Evolutionary conservation across 2,113 vertebrate genomes (phyloP).

Genomic region (Archilochus colubris): DNA sequence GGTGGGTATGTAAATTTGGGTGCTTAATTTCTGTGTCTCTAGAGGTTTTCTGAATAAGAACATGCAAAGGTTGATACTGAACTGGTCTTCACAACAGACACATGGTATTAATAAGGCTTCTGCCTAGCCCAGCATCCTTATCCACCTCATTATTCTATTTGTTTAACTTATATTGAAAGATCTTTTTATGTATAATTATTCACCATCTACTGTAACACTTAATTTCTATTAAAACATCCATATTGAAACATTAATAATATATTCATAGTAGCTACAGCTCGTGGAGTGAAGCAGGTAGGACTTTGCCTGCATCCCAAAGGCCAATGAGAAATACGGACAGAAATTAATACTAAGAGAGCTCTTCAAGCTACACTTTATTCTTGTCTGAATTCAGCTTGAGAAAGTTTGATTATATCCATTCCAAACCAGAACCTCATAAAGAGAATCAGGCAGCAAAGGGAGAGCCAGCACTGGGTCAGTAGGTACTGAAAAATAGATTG

Average conservation of each 20-base stretch:
- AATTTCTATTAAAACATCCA: not conserved
- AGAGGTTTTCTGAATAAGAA: not conserved
- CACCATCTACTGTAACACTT: not conserved
- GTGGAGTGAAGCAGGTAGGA: not conserved
- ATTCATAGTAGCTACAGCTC: not conserved
- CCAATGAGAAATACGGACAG: not conserved
- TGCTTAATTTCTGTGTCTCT: not conserved
- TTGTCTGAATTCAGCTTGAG: not conserved
- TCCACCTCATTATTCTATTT: not conserved
- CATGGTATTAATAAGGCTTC: not conserved
- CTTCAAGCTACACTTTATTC: not conserved
- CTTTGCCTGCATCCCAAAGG: not conserved
- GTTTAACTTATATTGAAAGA: not conserved
- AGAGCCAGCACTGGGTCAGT: conserved; percentile 63
- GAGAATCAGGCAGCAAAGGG: conserved; percentile 33
- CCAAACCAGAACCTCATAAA: not conserved
- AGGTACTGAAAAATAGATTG: conserved; percentile 46
- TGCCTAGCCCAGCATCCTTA: not conserved
- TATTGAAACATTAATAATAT: not conserved
- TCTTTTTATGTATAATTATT: not conserved
- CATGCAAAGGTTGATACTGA: not conserved
- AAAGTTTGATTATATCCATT: conserved; percentile 46
- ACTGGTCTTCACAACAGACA: not conserved
- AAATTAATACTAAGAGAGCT: not conserved
- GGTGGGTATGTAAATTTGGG: not conserved